Percentiles rank a stretch among this genome's conserved stretches.
Conservation (phyloP, 2,888 invertebrate species). For the Xestia sexstrigata region DNA sequence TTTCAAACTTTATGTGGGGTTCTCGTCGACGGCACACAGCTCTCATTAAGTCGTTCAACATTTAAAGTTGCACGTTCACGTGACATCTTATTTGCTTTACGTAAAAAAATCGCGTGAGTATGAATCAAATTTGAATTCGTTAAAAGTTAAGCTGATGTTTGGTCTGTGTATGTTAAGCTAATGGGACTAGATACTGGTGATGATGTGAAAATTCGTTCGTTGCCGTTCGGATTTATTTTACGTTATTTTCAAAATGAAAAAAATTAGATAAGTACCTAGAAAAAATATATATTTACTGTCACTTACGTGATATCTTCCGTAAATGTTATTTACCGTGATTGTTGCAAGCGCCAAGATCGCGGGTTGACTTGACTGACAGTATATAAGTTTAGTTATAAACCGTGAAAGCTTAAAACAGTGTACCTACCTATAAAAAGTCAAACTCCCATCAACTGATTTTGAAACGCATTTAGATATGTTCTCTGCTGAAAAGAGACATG, state of each 20-base stretch:
- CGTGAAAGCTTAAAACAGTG: too few species aligned
- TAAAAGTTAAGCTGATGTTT: conserved; percentile 32
- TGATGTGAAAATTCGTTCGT: background rate
- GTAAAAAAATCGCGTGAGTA: conserved; percentile 4
- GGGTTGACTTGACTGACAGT: too few species aligned
- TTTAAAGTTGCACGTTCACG: conserved; percentile 36
- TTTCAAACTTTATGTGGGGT: conserved; percentile 38
- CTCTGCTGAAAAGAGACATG: background rate
- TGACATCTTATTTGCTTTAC: conserved; percentile 30
- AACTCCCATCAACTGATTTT: background rate
- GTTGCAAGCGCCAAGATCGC: too few species aligned
- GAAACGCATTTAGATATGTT: background rate
- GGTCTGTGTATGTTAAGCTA: background rate
- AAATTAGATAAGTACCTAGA: background rate
- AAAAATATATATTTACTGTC: too few species aligned
- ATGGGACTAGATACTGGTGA: background rate
- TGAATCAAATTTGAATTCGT: conserved; percentile 49
- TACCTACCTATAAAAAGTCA: background rate
- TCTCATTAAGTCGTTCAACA: conserved; percentile 49
- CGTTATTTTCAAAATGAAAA: background rate
- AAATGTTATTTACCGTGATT: too few species aligned
- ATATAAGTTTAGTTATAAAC: too few species aligned
- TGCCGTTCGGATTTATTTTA: background rate
- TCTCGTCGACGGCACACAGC: conserved; percentile 14
- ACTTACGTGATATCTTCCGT: too few species aligned